Conservation (phyloP, 2,888 invertebrate species). For the Agonopterix subpropinquella region DNA sequence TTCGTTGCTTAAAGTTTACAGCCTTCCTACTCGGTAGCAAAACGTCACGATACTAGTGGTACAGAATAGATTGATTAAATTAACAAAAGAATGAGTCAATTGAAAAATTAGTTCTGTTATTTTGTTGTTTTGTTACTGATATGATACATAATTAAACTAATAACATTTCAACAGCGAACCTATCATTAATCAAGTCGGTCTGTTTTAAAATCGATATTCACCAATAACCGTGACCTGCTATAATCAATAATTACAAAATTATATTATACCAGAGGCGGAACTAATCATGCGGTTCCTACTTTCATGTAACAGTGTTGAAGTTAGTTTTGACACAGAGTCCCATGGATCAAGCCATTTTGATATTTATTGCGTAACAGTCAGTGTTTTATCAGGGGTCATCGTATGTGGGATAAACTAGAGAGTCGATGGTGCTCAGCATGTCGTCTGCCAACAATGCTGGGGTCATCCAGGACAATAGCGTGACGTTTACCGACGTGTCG, state of each 20-base stretch:
- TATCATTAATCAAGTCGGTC: conserved; percentile 55
- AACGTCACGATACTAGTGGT: too few relatives aligned
- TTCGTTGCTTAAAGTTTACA: too few relatives aligned
- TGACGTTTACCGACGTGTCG: conserved; percentile 69
- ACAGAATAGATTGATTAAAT: too few relatives aligned
- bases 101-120: too few relatives aligned
- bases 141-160: conserved; percentile 40
- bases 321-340: too few relatives aligned
- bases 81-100: too few relatives aligned
- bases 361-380: too few relatives aligned
- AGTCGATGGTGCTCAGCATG: conserved; percentile 52
- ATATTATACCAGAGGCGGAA: conserved; percentile 57
- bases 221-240: conserved; percentile 58
- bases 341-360: too few relatives aligned
- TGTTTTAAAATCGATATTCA: conserved; percentile 46
- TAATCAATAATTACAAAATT: conserved; percentile 71
- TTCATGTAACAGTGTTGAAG: conserved; percentile 25
- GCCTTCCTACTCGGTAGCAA: too few relatives aligned
- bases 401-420: not conserved
- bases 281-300: conserved; percentile 53
- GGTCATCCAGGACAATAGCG: conserved; percentile 66
- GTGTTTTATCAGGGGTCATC: too few relatives aligned
- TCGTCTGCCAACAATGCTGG: conserved; percentile 45
- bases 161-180: conserved; percentile 32
- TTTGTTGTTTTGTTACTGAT: conserved; percentile 33